A percentile compares a stretch with the other conserved stretches of the same genome.
Evolutionary conservation across 2,888 invertebrate species (phyloP).

Genomic region (Trisateles emortualis): DNA sequence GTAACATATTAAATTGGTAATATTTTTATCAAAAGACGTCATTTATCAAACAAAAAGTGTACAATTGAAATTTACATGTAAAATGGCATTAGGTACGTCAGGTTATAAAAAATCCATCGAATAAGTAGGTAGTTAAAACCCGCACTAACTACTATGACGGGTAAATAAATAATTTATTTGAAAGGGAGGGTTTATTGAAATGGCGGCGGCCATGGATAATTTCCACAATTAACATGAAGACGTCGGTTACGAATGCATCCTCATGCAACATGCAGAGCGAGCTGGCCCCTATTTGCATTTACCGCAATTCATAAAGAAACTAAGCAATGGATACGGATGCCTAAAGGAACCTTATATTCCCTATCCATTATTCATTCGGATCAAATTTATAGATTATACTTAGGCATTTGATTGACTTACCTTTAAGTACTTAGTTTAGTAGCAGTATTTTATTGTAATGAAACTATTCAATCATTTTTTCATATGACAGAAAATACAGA

Average conservation of each 20-base stretch:
- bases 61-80: not conserved
- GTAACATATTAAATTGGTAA: not conserved
- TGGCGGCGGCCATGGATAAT: conserved; percentile 64
- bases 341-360: too few species aligned
- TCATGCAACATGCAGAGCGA: conserved; percentile 71
- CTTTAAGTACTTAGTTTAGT: too few species aligned
- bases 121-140: not conserved
- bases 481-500: too few species aligned
- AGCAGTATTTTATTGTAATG: too few species aligned
- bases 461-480: too few species aligned
- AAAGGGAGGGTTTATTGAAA: conserved; percentile 59
- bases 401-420: not conserved
- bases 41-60: not conserved
- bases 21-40: not conserved
- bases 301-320: conserved; percentile 33
- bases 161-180: conserved; percentile 30
- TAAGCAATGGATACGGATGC: conserved; percentile 23
- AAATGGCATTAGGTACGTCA: not conserved
- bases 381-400: not conserved
- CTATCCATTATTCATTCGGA: too few species aligned
- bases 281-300: conserved; percentile 56
- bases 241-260: conserved; percentile 65
- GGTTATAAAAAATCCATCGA: conserved; percentile 2
- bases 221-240: conserved; percentile 72
- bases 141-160: not conserved